These are phyloP conservation scores for Deilephila porcellus DNA, from an alignment of 2,888 invertebrate genomes.

Conservation along the genomic window DNA sequence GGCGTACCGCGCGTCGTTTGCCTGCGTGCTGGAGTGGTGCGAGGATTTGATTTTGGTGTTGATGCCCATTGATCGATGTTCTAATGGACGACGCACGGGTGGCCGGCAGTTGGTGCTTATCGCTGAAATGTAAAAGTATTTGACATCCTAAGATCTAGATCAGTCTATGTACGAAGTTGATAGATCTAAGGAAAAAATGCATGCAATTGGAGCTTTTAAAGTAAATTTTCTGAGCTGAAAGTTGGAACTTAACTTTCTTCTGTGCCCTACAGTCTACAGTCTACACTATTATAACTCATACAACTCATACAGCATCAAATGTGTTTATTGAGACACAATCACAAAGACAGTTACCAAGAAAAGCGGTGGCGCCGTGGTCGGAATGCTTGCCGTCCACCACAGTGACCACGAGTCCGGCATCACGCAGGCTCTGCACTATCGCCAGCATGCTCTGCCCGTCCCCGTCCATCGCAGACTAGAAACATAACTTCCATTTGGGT, in stretches of 20 bases:
- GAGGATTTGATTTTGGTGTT: conserved; percentile 32
- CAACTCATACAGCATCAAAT: too few species aligned
- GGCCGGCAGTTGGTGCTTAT: conserved; percentile 13
- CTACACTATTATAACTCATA: too few species aligned
- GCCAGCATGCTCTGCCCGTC: conserved; percentile 54
- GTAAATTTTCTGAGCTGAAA: too few species aligned
- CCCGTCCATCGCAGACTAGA: conserved; percentile 49
- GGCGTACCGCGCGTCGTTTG: conserved; percentile 50
- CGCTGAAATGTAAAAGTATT: conserved; percentile 32
- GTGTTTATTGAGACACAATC: neutral
- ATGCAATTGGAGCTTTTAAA: too few species aligned
- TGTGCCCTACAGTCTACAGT: too few species aligned
- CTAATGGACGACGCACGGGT: conserved; percentile 31
- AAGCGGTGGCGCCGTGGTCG: conserved; percentile 4
- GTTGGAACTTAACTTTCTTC: too few species aligned
- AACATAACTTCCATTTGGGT: neutral
- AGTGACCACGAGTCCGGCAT: conserved; percentile 55
- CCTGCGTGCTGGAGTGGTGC: conserved; percentile 38
- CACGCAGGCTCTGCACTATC: conserved; percentile 50
- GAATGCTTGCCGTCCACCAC: conserved; percentile 40
- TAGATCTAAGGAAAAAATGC: too few species aligned
- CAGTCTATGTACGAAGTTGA: too few species aligned
- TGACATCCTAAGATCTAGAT: neutral
- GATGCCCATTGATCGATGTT: conserved; percentile 41
- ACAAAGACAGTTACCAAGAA: neutral